phyloP scores from a whole-genome alignment of 2,113 vertebrate species.

The Tursiops truncatus region DNA sequence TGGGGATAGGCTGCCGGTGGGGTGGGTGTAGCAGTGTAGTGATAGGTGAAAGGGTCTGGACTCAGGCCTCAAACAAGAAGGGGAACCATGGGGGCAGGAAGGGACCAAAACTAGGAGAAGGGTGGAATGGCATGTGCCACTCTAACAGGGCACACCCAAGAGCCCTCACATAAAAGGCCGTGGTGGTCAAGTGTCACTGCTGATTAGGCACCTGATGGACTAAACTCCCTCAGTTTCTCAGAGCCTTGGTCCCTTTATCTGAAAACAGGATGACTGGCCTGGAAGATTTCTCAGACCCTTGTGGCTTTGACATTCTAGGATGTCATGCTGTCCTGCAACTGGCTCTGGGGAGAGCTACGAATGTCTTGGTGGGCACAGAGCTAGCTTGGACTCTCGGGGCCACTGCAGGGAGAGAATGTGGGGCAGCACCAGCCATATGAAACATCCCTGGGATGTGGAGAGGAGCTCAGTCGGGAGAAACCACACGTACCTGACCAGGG shows the following conservation, averaged over 20 bases:
- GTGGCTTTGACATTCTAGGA: not conserved
- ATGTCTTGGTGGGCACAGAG: not conserved
- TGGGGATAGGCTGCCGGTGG: constrained; percentile 70
- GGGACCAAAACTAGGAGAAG: not conserved
- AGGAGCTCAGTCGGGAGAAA: not conserved
- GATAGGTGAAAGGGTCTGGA: constrained; percentile 6
- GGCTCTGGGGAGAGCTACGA: not conserved
- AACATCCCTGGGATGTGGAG: not conserved
- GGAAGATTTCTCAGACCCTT: not conserved
- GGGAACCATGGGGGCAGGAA: not conserved
- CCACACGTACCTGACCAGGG: constrained; percentile 70
- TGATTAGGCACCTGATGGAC: not conserved
- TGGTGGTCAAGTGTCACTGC: not conserved
- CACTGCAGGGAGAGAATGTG: not conserved
- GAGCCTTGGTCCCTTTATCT: not conserved
- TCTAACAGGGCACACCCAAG: not conserved
- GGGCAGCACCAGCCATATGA: not conserved
- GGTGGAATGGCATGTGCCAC: not conserved
- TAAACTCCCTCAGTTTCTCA: not conserved
- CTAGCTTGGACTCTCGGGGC: not conserved
- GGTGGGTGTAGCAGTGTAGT: not conserved
- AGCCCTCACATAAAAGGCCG: not conserved
- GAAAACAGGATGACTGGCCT: not conserved
- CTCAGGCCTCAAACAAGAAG: constrained; percentile 36
- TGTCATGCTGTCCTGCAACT: not conserved